Percentiles rank a stretch among this genome's conserved stretches.
Evolutionary conservation across 2,888 invertebrate genomes (phyloP).

Genomic region (Parasteatoda lunata): DNA sequence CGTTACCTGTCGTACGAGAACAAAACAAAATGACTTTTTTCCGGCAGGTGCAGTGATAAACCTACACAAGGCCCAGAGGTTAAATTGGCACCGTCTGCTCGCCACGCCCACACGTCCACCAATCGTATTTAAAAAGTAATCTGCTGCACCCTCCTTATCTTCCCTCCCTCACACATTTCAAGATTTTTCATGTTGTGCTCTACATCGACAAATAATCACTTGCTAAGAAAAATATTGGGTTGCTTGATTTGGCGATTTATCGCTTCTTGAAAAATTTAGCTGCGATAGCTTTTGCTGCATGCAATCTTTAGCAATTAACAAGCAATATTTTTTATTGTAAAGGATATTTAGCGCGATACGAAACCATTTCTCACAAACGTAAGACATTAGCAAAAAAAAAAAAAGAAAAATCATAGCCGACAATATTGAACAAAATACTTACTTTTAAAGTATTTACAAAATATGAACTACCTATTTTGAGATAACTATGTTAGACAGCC

Average conservation of each 20-base stretch:
- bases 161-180: neutral
- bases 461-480: no score
- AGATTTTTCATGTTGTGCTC: neutral
- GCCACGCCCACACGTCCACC: neutral
- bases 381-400: no score
- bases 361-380: no score
- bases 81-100: neutral
- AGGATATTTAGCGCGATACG: no score
- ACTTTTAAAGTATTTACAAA: no score
- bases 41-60: slow-evolving; percentile 2
- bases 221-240: neutral
- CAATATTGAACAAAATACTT: no score
- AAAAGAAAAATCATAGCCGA: no score
- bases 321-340: no score
- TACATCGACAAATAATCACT: neutral
- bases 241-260: neutral
- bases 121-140: slow-evolving; percentile 2
- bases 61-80: neutral
- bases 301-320: neutral
- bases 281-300: neutral
- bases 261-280: neutral
- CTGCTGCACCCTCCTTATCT: neutral
- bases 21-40: neutral
- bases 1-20: neutral
- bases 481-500: no score